Evolutionary conservation across 2,888 invertebrate species (phyloP), one percentile per base, ranked within the genome.

Genomic region (Saturnia japonica): DNA sequence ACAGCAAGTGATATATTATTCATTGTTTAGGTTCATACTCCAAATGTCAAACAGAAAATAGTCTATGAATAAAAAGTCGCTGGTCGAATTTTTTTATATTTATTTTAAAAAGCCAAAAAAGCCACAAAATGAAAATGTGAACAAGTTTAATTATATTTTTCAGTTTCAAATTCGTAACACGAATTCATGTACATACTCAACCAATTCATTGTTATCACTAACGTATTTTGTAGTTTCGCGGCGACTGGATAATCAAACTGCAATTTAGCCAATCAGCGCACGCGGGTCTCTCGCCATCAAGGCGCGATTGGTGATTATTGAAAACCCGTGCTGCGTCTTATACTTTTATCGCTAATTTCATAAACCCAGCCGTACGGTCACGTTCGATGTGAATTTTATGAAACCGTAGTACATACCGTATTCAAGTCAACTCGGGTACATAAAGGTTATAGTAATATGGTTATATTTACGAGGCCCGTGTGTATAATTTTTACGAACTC

Each of bases 331-430:
- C 25, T 25, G 16, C 12, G 14, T 28, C 57, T 60, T 28, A 0
- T 28, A 9, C 28, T 28, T 64, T 64, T 6, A 22, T 9, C 62
- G 64, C 64, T 11, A 1, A 19, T 40, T 64, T 40, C 19, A 2
- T 19, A 64, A 64, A 16, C 64, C 40, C 64, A 64, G 19, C 64
- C 64, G 40, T 64, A 64, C 40, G 64, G 64, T 64, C 40, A 40
- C 40, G 34, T 34, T 64, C 64, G 40, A 64, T 40, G 7, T 40
- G 40, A 40, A 9, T 64, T 64, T 64, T 64, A 64, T 40, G 40
- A 9, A 64, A 40, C 16, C n/a, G 40, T 19, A 40, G n/a, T n/a
- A n/a, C 16, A 7, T 34, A 62, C 34, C 16, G 40, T 40, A 60
- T 60, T 60, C 57, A 40, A 40, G 64, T 34, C 40, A n/a, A 0